Conservation (phyloP, 2,797 vertebrate species). For the Semotilus atromaculatus region DNA sequence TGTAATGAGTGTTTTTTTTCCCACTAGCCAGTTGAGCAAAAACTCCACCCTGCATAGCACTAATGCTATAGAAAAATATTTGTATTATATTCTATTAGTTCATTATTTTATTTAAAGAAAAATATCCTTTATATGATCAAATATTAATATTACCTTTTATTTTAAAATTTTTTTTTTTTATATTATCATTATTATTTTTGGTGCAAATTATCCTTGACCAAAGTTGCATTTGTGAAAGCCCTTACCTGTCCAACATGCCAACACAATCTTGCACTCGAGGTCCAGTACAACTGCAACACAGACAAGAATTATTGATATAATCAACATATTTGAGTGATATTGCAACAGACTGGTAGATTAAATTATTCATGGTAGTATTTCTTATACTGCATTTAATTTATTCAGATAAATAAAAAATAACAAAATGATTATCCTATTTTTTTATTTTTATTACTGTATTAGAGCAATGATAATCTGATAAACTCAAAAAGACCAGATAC, state of each 20-base stretch:
- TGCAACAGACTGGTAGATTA: not conserved
- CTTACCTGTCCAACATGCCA: slow-evolving; percentile 57
- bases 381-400: not conserved
- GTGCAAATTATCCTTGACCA: not conserved
- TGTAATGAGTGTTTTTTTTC: not conserved
- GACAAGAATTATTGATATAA: not conserved
- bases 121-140: not conserved
- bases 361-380: not conserved
- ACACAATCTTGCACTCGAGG: slow-evolving; percentile 57
- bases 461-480: not conserved
- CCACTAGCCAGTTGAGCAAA: not conserved
- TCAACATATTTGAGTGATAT: not conserved
- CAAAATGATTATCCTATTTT: not conserved
- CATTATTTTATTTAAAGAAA: not conserved
- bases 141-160: not conserved
- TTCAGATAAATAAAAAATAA: not conserved
- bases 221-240: not conserved
- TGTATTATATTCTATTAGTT: too few relatives aligned
- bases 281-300: slow-evolving; percentile 51
- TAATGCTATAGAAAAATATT: not conserved
- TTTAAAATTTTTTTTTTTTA: too few relatives aligned
- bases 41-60: not conserved
- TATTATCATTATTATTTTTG: too few relatives aligned
- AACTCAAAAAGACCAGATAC: not conserved
- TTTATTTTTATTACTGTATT: not conserved